phyloP scores from a whole-genome alignment of 2,888 invertebrate genomes.

The Pollenia labialis region DNA sequence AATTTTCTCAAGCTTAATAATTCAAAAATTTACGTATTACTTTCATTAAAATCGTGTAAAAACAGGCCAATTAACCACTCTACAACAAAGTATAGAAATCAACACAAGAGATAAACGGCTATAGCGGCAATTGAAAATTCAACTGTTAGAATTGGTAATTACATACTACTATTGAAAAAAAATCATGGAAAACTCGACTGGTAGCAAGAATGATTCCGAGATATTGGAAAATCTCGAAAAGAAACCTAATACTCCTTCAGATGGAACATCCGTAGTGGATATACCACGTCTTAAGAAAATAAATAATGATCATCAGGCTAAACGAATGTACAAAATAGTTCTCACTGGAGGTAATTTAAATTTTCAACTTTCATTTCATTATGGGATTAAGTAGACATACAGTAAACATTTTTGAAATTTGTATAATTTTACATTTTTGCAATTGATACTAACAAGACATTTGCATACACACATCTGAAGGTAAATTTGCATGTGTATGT shows the following conservation, averaged over 20 bases:
- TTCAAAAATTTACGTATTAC: background rate
- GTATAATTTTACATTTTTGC: no score
- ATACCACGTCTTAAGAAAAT: slow-evolving; percentile 53
- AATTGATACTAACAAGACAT: no score
- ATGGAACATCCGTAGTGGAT: slow-evolving; percentile 21
- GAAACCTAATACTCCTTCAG: slow-evolving; percentile 5
- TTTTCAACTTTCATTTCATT: background rate
- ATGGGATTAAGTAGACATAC: background rate
- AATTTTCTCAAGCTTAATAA: background rate
- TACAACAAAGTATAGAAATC: background rate
- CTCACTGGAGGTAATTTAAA: slow-evolving; percentile 73
- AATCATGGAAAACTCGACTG: slow-evolving; percentile 30
- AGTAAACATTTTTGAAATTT: no score
- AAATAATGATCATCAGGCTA: slow-evolving; percentile 59
- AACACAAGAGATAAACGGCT: slow-evolving; percentile 19
- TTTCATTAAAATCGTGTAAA: background rate
- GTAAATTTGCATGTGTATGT: no score
- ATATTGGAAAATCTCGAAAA: slow-evolving; percentile 9
- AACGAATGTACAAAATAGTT: slow-evolving; percentile 75
- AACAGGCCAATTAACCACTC: background rate
- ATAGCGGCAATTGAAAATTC: background rate
- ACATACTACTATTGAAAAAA: background rate
- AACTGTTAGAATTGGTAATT: background rate
- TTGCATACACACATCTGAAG: no score
- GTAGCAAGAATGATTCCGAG: slow-evolving; percentile 11